phyloP scores from a whole-genome alignment of 1,140 invertebrate genomes.

The Campoletis sonorensis region DNA sequence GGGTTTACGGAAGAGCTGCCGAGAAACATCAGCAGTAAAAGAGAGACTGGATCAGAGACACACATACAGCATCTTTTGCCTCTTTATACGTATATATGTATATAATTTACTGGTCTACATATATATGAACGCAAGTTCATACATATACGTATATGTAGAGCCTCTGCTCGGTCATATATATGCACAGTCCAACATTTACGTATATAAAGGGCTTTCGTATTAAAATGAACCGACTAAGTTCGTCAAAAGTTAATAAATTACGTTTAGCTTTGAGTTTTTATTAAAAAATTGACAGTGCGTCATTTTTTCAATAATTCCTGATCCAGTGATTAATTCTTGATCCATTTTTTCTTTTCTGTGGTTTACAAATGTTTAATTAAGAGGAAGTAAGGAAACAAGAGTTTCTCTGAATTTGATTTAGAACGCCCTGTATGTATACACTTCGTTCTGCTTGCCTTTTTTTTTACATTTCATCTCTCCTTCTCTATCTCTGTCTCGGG shows the following conservation, averaged over 20 bases:
- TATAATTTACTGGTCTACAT: background rate
- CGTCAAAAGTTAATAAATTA: no score
- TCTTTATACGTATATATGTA: background rate
- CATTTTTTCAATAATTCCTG: no score
- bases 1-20: conserved; percentile 59
- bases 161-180: no score
- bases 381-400: background rate
- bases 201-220: no score
- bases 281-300: no score
- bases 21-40: conserved; percentile 28
- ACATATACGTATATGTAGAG: background rate
- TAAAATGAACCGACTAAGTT: no score
- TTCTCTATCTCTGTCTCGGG: background rate
- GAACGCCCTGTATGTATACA: background rate
- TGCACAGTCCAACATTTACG: no score
- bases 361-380: no score
- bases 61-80: background rate
- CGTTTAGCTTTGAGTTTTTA: no score
- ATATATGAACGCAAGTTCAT: background rate
- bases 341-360: no score
- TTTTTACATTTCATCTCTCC: background rate
- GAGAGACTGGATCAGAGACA: conserved; percentile 31
- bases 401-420: background rate
- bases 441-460: background rate
- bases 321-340: no score